Conservation (phyloP, 2,888 invertebrate species). For the Poecilus cupreus region DNA sequence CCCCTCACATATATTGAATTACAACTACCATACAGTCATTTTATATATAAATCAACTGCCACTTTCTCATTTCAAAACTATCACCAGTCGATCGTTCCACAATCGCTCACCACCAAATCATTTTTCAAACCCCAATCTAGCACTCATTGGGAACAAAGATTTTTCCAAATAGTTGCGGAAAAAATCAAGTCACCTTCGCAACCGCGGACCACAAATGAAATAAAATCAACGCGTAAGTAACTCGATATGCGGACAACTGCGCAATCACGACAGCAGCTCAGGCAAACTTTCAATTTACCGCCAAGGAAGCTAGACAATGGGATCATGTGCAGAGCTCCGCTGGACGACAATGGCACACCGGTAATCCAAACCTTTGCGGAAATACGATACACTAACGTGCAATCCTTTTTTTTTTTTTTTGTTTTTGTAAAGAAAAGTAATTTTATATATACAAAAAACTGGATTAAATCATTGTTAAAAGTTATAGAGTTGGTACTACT, state of each 20-base stretch:
- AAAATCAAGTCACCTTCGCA: constrained; percentile 67
- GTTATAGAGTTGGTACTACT: constrained; percentile 6
- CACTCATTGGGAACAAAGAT: constrained; percentile 48
- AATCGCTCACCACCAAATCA: background rate
- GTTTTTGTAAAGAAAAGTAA: constrained; percentile 55
- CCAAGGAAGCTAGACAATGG: constrained; percentile 27
- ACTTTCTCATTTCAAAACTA: background rate
- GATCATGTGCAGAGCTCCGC: background rate
- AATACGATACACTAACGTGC: constrained; percentile 50
- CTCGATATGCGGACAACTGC: constrained; percentile 65
- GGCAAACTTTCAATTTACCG: background rate
- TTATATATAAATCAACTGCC: background rate
- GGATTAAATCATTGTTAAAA: constrained; percentile 56
- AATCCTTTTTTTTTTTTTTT: constrained; percentile 52
- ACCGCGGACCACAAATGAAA: constrained; percentile 68
- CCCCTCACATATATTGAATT: background rate
- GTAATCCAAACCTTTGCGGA: constrained; percentile 57
- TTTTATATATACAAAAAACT: constrained; percentile 54
- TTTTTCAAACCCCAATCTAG: background rate
- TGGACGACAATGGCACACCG: constrained; percentile 35
- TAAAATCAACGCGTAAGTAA: constrained; percentile 66
- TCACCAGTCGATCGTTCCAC: background rate
- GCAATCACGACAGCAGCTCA: constrained; percentile 64
- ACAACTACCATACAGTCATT: background rate
- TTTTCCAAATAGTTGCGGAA: constrained; percentile 51